Base-by-base conservation (phyloP, 2,888 invertebrate genomes). In the Lasioglossum morio region DNA sequence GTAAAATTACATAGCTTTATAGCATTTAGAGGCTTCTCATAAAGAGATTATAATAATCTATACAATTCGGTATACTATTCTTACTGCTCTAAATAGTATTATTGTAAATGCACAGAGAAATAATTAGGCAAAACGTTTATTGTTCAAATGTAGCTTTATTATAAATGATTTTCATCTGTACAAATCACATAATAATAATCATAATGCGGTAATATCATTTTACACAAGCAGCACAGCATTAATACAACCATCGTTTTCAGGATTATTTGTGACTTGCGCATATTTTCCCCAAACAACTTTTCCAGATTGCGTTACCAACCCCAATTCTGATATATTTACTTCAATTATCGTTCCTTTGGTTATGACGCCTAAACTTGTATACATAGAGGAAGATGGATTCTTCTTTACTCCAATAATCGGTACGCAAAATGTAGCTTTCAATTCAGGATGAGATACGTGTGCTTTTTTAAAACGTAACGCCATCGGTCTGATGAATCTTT, bases 281-380 rank as follows among this genome's bases (percentile, higher is more conserved):
- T 99, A 99, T 96, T 99, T 99, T 84, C 99, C 99, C 99, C 99
- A 99, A 0, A 99, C 99, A 74, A 99, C 99, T 97, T 99, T 99
- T 85, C 99, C 99, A 14, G 98, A 98, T 95, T 99, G 99, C 0
- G 99, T 99, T 1, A 99, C 99, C 87, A 99, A 96, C 96, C 99
- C 99, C 87, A 99, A 96, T 95, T 99, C 99, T 10, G 99, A 99
- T 92, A 99, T 99, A 95, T 99, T 99, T 0, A 99, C 98, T 96
- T 99, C 99, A 83, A 99, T 97, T 0, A 99, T 97, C 1, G 99
- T 99, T 94, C 99, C 99, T 96, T 99, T 99, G 0, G 99, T 99
- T 77, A 99, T 99, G 5, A 99, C 99, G 2, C 99, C 99, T 80
- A 99, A 96, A 84, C 98, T 98, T 1, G 99, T 99, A 95, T 98